Base-by-base conservation (phyloP, 1,140 invertebrate genomes). In the Octopus sinensis region DNA sequence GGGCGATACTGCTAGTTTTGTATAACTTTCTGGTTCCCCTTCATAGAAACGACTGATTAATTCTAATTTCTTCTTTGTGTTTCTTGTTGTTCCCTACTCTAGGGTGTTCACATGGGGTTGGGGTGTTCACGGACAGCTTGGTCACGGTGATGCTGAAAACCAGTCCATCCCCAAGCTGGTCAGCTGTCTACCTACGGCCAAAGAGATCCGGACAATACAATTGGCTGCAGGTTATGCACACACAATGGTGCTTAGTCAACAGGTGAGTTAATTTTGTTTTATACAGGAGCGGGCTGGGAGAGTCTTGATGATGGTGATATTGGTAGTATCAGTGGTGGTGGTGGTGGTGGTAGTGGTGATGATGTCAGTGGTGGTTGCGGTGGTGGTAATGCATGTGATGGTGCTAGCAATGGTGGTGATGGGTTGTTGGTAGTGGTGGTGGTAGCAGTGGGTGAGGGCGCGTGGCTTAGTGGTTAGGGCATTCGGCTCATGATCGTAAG, bases 71-170 rank as follows among this genome's bases (percentile, higher is more conserved):
- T 53, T 78, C 43, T 54, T 81, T 78, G 0, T 7, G 53, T 82
- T 78, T n/a, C 54, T 9, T 80, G 43, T 52, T 80, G 2, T 80
- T 51, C 53, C 62, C 54, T n/a, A 52, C 81, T 89, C 52, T 78
- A 91, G 91, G 77, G 87, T 93, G 10, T 92, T 88, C 84, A 89
- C 89, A 51, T 93, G 92, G 92, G 92, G 92, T 9, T 96, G 95
- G 95, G 95, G 95, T 53, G 93, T 96, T 43, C 94, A 96, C 89
- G 95, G 95, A 0, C 95, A 96, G 88, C 89, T 96, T 17, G 95
- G 95, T 23, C 95, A 95, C 88, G 93, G 93, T 54, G 92, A 92
- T 86, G 93, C 94, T 52, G 93, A 95, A 83, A 93, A 95, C 86
- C 89, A 92, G 80, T 90, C 91, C 78, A 89, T 90, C 62, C 95